Base-by-base conservation (phyloP, 2,113 vertebrate genomes). In the Notarius lentiginosus region DNA sequence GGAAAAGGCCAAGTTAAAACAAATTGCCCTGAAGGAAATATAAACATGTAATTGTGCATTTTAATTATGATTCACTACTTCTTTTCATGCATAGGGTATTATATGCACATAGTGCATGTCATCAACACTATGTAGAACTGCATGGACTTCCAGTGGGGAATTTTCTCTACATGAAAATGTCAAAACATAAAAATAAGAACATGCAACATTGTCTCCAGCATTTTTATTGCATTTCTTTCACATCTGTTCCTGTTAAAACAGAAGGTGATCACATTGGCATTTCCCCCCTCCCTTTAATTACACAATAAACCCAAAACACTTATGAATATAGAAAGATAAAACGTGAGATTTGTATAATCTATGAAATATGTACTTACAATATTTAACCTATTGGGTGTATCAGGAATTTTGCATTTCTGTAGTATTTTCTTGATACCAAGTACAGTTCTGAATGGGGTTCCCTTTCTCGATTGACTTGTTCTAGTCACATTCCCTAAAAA, bases 1-100 rank as follows among this genome's bases (percentile, higher is more conserved):
- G 53, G n/a, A 84, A 77, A 89, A 66, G 63, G 87, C 11, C 83
- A 65, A 20, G 56, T 77, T 30, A 65, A 75, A 85, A 81, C 4
- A 1, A 86, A 84, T 84, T 63, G 81, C 82, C 55, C 79, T 55
- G 22, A 76, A 73, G 41, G 60, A 83, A 58, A 68, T 80, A 84
- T 73, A 66, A 84, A 81, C 63, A 79, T 70, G 75, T 81, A 80
- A 90, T 90, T 66, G 65, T 24, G 73, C 60, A 81, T 84, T 79
- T 88, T 88, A 77, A 88, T 90, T 66, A 88, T 84, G 83, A 88
- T 88, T 80, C 60, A 65, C 65, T 86, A 75, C 63, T 81, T 88
- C 30, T 86, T 84, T 84, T 61, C 60, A 83, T 88, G 65, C 65
- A 84, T 76, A 73, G 86, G 73, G 65, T 70, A 77, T 79, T 81